Conservation (phyloP, 2,888 invertebrate genomes). For the Nudaria mundana region DNA sequence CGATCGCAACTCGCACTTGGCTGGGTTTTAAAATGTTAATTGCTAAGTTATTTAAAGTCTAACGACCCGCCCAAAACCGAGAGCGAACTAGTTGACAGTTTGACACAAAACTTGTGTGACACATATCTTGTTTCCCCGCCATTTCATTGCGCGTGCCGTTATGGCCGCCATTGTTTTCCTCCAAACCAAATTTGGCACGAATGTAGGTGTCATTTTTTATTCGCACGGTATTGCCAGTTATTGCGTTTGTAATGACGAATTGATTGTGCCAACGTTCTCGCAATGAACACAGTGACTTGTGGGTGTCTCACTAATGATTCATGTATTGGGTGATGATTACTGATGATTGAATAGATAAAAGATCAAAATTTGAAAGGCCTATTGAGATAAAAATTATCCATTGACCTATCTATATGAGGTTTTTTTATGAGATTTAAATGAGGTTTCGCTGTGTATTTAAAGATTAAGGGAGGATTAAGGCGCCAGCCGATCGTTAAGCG, state of each 20-base stretch:
- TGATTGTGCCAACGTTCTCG: slow-evolving; percentile 64
- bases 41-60: slow-evolving; percentile 31
- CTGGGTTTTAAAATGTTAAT: slow-evolving; percentile 28
- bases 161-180: slow-evolving; percentile 65
- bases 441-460: slow-evolving; percentile 37
- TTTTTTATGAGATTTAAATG: slow-evolving; percentile 39
- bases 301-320: slow-evolving; percentile 70
- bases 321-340: slow-evolving; percentile 39
- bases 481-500: slow-evolving; percentile 1
- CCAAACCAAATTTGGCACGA: slow-evolving; percentile 54
- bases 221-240: slow-evolving; percentile 60
- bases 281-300: slow-evolving; percentile 65
- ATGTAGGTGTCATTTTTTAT: slow-evolving; percentile 69
- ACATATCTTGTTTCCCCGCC: slow-evolving; percentile 34
- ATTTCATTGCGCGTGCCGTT: slow-evolving; percentile 50
- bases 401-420: slow-evolving; percentile 46
- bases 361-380: no score
- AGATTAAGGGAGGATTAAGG: slow-evolving; percentile 34
- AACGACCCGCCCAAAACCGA: slow-evolving; percentile 40
- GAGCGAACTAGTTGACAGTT: slow-evolving; percentile 44
- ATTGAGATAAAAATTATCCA: slow-evolving; percentile 43
- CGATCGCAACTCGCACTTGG: no score
- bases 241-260: slow-evolving; percentile 71
- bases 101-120: slow-evolving; percentile 44
- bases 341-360: no score